These are phyloP conservation scores for Phrynosoma blainvillii DNA, from an alignment of 2,113 vertebrate genomes.

Conservation along the genomic window DNA sequence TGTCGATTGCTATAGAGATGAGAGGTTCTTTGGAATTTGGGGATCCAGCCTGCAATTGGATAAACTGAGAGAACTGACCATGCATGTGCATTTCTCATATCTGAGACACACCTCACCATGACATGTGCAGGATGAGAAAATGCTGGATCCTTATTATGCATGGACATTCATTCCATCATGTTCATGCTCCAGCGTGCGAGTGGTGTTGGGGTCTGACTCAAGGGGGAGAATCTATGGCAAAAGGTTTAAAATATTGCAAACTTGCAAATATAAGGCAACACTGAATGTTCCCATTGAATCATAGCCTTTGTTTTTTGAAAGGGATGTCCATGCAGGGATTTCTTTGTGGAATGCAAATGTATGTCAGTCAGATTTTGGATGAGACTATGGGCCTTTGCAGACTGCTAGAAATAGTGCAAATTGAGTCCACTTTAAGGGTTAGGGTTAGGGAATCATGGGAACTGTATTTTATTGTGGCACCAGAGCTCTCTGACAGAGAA, in stretches of 20 bases:
- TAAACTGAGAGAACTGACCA: too few relatives aligned
- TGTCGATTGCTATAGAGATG: too few relatives aligned
- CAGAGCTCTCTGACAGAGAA: too few relatives aligned
- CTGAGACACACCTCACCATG: background rate
- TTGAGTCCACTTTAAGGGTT: too few relatives aligned
- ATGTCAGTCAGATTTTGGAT: background rate
- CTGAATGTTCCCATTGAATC: background rate
- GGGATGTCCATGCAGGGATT: background rate
- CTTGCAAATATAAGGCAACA: background rate
- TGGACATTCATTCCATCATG: background rate
- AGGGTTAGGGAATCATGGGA: too few relatives aligned
- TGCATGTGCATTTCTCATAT: background rate
- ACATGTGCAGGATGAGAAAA: background rate
- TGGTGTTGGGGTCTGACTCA: background rate
- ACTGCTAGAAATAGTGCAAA: too few relatives aligned
- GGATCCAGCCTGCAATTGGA: too few relatives aligned
- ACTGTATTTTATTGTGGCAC: too few relatives aligned
- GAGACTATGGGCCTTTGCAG: too few relatives aligned
- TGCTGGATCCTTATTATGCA: background rate
- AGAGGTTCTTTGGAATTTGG: too few relatives aligned
- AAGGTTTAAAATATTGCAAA: background rate
- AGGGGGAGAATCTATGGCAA: background rate
- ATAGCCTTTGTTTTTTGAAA: background rate
- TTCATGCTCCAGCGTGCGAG: background rate
- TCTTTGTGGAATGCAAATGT: background rate